phyloP scores from a whole-genome alignment of 2,888 invertebrate genomes.

The Phlogophora meticulosa region DNA sequence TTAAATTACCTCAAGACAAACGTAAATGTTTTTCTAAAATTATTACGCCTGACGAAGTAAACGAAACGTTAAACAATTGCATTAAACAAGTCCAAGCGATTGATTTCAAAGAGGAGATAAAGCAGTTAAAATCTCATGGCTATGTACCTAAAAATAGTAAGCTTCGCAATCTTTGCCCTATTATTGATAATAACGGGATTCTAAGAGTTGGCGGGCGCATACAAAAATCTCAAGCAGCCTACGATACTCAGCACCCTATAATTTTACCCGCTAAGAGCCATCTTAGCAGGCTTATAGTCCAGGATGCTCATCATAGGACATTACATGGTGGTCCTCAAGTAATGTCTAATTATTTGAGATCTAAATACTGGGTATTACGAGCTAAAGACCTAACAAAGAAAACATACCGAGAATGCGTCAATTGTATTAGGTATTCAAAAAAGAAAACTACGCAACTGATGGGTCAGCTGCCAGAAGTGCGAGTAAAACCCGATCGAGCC shows the following conservation, averaged over 20 bases:
- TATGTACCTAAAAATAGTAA: constrained; percentile 21
- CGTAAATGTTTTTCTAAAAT: background rate
- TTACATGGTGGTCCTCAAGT: constrained; percentile 33
- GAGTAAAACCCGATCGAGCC: constrained; percentile 5
- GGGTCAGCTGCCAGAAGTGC: constrained; percentile 19
- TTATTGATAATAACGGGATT: constrained; percentile 25
- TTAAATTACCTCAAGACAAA: constrained; percentile 2
- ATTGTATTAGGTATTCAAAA: background rate
- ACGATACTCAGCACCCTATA: constrained; percentile 25
- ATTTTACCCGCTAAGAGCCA: constrained; percentile 36
- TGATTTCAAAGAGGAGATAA: constrained; percentile 27
- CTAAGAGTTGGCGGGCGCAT: constrained; percentile 38
- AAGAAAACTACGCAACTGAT: background rate
- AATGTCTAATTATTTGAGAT: constrained; percentile 18
- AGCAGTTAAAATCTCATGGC: constrained; percentile 16
- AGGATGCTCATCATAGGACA: constrained; percentile 17
- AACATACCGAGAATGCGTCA: constrained; percentile 13
- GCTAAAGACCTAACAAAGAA: constrained; percentile 11
- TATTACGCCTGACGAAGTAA: constrained; percentile 10
- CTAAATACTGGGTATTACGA: constrained; percentile 23
- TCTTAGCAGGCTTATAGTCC: constrained; percentile 27
- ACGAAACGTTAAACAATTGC: constrained; percentile 12
- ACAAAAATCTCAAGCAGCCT: background rate
- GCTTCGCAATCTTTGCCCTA: constrained; percentile 31
- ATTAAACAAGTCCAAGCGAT: constrained; percentile 21